Evolutionary conservation across 1,140 invertebrate species (phyloP).

Genomic region (Macrocentrus cingulum): DNA sequence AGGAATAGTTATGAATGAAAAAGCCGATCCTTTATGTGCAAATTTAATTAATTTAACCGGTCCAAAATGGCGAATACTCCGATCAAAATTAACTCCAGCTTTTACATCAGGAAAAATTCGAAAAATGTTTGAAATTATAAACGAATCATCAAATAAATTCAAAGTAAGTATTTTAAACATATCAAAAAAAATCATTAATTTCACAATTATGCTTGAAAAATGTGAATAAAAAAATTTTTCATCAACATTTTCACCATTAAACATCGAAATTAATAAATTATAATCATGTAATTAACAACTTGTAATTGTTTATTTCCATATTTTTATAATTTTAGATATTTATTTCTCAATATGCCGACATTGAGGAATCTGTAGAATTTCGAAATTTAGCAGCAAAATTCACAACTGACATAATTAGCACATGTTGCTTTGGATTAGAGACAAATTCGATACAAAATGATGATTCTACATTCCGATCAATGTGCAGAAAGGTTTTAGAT

Average conservation of each 20-base stretch:
- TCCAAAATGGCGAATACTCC: slow-evolving; percentile 51
- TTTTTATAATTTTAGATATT: slow-evolving; percentile 29
- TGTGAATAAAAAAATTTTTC: neutral
- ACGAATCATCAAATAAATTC: slow-evolving; percentile 25
- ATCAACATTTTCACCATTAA: no score
- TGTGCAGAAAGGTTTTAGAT: slow-evolving; percentile 37
- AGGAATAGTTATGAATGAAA: slow-evolving; percentile 33
- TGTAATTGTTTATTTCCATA: neutral
- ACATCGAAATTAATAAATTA: no score
- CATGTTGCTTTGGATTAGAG: slow-evolving; percentile 57
- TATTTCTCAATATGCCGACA: slow-evolving; percentile 22
- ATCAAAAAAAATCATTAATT: neutral
- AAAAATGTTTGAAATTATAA: slow-evolving; percentile 47
- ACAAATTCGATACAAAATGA: slow-evolving; percentile 50
- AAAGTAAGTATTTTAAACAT: slow-evolving; percentile 10
- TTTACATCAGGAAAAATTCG: slow-evolving; percentile 56
- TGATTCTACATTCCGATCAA: slow-evolving; percentile 49
- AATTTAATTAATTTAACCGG: slow-evolving; percentile 38
- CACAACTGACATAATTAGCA: slow-evolving; percentile 58
- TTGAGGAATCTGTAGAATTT: slow-evolving; percentile 36
- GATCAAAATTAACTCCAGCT: slow-evolving; percentile 52
- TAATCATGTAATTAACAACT: no score
- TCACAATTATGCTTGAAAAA: neutral
- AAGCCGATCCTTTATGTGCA: slow-evolving; percentile 35
- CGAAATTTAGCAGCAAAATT: slow-evolving; percentile 52